phyloP scores from a whole-genome alignment of 2,797 vertebrate species.

The Sparidentex hasta region DNA sequence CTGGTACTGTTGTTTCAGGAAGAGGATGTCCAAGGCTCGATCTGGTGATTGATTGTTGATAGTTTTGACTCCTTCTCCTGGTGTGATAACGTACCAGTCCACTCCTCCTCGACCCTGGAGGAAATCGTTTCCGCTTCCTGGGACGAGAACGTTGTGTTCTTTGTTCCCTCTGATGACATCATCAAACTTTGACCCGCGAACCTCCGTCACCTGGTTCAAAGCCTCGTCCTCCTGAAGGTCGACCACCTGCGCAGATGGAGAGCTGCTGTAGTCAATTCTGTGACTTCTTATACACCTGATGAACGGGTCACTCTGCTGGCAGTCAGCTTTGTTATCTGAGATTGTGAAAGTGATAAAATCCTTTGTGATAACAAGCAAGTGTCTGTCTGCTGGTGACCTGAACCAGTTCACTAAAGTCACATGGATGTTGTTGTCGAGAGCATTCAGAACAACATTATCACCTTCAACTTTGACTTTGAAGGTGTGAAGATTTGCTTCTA shows the following conservation, averaged over 20 bases:
- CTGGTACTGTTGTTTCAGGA: constrained; percentile 55
- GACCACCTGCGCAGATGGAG: neutral
- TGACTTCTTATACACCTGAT: constrained; percentile 56
- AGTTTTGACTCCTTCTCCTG: constrained; percentile 65
- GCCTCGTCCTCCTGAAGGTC: constrained; percentile 58
- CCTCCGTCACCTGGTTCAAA: constrained; percentile 38
- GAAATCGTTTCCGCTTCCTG: constrained; percentile 56
- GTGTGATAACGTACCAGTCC: constrained; percentile 70
- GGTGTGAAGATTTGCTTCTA: constrained; percentile 58
- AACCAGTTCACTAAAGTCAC: constrained; percentile 64
- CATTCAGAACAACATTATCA: constrained; percentile 4
- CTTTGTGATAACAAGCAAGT: constrained; percentile 50
- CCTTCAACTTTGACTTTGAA: constrained; percentile 25
- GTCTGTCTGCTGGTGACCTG: constrained; percentile 55
- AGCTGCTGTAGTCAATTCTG: constrained; percentile 62
- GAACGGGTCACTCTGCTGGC: constrained; percentile 23
- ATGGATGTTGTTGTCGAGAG: fast-evolving
- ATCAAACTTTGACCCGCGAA: constrained; percentile 43
- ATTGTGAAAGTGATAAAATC: constrained; percentile 66
- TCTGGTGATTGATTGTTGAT: constrained; percentile 67
- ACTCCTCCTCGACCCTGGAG: constrained; percentile 63
- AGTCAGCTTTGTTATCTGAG: constrained; percentile 44
- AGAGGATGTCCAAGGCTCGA: constrained; percentile 50
- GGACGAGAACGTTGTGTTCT: constrained; percentile 49
- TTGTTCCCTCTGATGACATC: constrained; percentile 67